phyloP scores from a whole-genome alignment of 1,140 invertebrate species.

The Pissodes strobi region DNA sequence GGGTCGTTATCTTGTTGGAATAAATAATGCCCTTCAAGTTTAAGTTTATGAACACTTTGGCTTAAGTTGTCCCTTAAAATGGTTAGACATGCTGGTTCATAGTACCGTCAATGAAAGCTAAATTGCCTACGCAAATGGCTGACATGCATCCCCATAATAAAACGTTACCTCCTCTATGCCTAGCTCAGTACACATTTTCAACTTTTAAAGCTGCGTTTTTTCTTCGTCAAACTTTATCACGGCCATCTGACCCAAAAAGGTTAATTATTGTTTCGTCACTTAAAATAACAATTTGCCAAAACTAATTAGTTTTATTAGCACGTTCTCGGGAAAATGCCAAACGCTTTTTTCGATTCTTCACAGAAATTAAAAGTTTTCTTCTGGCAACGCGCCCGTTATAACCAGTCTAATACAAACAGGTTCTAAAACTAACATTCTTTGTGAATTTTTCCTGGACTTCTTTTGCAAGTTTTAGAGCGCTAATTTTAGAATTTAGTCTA shows the following conservation, averaged over 20 bases:
- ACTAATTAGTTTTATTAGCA: slow-evolving; percentile 13
- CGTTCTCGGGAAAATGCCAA: slow-evolving; percentile 15
- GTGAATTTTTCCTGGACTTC: not conserved
- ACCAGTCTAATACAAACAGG: too few relatives aligned
- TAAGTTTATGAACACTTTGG: slow-evolving; percentile 31
- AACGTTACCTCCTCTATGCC: slow-evolving; percentile 48
- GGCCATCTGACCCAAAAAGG: slow-evolving; percentile 36
- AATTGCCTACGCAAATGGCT: slow-evolving; percentile 41
- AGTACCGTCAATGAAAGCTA: slow-evolving; percentile 48
- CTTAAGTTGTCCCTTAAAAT: not conserved
- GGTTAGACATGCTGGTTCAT: too few relatives aligned
- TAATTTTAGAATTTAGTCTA: not conserved
- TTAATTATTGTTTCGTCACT: slow-evolving; percentile 28
- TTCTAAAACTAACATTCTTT: too few relatives aligned
- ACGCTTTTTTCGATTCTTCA: slow-evolving; percentile 15
- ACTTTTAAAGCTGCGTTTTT: not conserved
- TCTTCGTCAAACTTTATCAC: slow-evolving; percentile 30
- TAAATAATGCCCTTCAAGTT: not conserved
- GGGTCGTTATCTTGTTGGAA: slow-evolving; percentile 43
- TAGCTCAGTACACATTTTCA: slow-evolving; percentile 29
- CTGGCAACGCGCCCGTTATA: slow-evolving; percentile 21
- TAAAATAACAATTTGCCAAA: slow-evolving; percentile 32
- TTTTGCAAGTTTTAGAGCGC: not conserved
- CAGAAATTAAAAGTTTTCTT: slow-evolving; percentile 23
- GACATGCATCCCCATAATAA: slow-evolving; percentile 54